Evolutionary conservation across 53 echinoderm and acorn worm genomes (phyloP).

Genomic region (Apostichopus leukothele): DNA sequence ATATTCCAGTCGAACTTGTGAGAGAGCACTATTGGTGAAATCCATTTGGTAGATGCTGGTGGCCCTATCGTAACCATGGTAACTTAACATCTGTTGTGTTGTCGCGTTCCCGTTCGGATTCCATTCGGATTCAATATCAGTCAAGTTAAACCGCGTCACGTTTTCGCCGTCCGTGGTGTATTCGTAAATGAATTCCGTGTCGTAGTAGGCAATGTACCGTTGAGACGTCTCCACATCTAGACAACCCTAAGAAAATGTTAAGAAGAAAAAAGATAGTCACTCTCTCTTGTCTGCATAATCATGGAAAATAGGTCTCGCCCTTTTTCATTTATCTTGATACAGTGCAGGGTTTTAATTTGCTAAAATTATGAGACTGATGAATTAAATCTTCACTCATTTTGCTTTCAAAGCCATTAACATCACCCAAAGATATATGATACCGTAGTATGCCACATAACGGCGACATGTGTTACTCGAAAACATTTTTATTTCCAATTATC

Average conservation of each 20-base stretch:
- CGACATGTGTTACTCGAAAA: no score
- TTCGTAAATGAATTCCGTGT: constrained; percentile 51
- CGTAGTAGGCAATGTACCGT: constrained; percentile 68
- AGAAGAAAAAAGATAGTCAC: no score
- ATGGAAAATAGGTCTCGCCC: no score
- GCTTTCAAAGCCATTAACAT: no score
- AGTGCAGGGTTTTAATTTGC: no score
- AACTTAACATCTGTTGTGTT: constrained; percentile 54
- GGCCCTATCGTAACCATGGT: constrained; percentile 52
- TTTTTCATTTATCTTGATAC: no score
- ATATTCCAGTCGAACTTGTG: constrained; percentile 61
- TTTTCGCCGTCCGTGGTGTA: constrained; percentile 1
- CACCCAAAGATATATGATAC: no score
- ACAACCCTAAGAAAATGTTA: constrained; percentile 55
- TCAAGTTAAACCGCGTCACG: constrained; percentile 12
- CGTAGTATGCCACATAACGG: no score
- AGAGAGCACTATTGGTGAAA: constrained; percentile 70
- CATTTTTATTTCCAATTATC: no score
- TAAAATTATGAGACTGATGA: no score
- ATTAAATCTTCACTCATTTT: no score
- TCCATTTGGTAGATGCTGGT: constrained; percentile 52
- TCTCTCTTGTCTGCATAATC: no score
- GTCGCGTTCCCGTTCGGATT: constrained; percentile 44
- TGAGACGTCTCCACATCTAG: constrained; percentile 33
- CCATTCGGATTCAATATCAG: constrained; percentile 48